Evolutionary conservation across 2,797 vertebrate species (phyloP).

Genomic region (Schizopygopsis pylzovi): DNA sequence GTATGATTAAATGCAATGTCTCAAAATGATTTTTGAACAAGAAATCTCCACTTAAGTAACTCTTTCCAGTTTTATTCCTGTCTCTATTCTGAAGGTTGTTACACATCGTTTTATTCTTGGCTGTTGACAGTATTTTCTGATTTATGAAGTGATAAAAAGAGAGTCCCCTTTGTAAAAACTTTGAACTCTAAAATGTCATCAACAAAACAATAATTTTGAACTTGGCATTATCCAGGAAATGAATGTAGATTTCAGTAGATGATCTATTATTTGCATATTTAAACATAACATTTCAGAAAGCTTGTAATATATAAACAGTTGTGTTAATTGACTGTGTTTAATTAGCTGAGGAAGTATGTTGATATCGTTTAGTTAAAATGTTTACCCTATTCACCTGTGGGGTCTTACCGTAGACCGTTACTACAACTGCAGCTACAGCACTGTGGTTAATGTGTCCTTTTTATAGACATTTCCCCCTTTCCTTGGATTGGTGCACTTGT

Average conservation of each 20-base stretch:
- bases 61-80: not conserved
- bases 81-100: not conserved
- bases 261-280: not conserved
- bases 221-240: not conserved
- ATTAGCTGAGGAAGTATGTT: not conserved
- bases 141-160: not conserved
- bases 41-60: not conserved
- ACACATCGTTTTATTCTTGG: not conserved
- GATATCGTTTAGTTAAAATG: not conserved
- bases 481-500: constrained; percentile 12
- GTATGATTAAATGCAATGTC: no score
- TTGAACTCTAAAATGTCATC: not conserved
- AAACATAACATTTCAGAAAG: not conserved
- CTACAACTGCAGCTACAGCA: not conserved
- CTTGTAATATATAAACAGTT: not conserved
- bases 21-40: not conserved
- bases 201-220: not conserved
- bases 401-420: not conserved
- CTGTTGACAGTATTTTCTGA: not conserved
- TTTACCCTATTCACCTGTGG: not conserved
- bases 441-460: not conserved
- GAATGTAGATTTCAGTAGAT: not conserved
- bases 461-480: not conserved
- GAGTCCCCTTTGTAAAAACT: not conserved
- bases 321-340: not conserved